These are phyloP conservation scores for Coleophora flavipennella DNA, from an alignment of 2,888 invertebrate species.

Conservation along the genomic window DNA sequence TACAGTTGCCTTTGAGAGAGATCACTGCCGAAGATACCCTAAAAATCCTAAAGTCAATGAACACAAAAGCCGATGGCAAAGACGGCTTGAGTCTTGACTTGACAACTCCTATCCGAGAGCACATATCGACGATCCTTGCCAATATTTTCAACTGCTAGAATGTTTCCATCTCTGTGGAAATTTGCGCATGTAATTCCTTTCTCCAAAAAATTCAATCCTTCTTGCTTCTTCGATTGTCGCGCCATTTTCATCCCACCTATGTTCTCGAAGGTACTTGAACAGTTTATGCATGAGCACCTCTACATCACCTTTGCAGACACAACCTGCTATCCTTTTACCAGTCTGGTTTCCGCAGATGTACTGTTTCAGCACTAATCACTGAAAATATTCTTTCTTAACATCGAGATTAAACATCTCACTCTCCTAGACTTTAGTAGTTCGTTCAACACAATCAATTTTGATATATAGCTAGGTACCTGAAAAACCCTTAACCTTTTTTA, in stretches of 20 bases:
- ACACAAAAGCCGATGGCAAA: not conserved
- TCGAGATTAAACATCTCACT: too few species aligned
- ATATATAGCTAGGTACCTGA: too few species aligned
- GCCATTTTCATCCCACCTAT: not conserved
- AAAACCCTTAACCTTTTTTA: too few species aligned
- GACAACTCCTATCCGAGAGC: not conserved
- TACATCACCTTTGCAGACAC: not conserved
- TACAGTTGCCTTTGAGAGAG: not conserved
- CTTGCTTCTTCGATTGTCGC: not conserved
- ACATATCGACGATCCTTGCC: not conserved
- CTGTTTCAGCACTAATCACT: not conserved
- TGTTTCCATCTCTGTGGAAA: not conserved
- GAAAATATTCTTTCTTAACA: too few species aligned
- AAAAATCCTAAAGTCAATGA: not conserved
- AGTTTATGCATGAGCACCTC: not conserved
- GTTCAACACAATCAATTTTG: too few species aligned
- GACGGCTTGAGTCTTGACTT: not conserved
- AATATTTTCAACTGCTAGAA: not conserved
- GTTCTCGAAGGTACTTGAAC: not conserved
- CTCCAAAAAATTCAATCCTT: not conserved
- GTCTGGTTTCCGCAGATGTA: not conserved
- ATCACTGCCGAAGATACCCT: not conserved
- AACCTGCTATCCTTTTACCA: not conserved
- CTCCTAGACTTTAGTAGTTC: too few species aligned
- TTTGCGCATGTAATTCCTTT: not conserved